phyloP scores from a whole-genome alignment of 2,113 vertebrate species.

The Eublepharis macularius region DNA sequence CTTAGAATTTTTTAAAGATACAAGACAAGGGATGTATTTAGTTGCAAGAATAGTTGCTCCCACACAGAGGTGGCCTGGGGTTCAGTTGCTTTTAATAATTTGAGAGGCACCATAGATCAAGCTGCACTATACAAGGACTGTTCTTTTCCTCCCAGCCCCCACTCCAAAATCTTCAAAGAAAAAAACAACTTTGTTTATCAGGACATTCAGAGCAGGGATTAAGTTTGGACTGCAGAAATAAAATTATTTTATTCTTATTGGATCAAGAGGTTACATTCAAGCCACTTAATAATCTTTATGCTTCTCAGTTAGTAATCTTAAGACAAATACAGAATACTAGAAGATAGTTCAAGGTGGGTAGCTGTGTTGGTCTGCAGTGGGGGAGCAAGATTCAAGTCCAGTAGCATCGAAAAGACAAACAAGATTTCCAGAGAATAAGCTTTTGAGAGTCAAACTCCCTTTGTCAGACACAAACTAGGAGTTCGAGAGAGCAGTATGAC shows the following conservation, averaged over 20 bases:
- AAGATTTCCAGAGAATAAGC: too few species aligned
- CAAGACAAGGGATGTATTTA: slow-evolving; percentile 34
- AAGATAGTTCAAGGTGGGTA: too few species aligned
- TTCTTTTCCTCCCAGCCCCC: rapidly evolving
- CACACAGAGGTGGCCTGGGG: slow-evolving; percentile 10
- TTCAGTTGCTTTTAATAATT: slow-evolving; percentile 26
- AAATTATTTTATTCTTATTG: not conserved
- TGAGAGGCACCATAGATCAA: not conserved
- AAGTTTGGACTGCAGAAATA: not conserved
- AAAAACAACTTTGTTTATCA: not conserved
- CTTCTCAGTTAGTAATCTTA: not conserved
- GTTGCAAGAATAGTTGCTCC: not conserved
- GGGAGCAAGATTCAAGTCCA: too few species aligned
- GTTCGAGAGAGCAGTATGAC: too few species aligned
- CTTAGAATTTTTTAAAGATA: not conserved
- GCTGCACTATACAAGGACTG: not conserved
- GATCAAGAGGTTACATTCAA: not conserved
- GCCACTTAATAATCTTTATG: not conserved
- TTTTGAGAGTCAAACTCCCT: too few species aligned
- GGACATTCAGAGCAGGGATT: not conserved
- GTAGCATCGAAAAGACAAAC: too few species aligned
- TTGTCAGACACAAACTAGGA: too few species aligned
- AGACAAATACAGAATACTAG: not conserved
- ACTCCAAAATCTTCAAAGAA: not conserved
- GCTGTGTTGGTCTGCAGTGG: too few species aligned